Evolutionary conservation across 2,113 vertebrate genomes (phyloP), one percentile per base, ranked within the genome.

Genomic region (Scytalopus superciliaris): DNA sequence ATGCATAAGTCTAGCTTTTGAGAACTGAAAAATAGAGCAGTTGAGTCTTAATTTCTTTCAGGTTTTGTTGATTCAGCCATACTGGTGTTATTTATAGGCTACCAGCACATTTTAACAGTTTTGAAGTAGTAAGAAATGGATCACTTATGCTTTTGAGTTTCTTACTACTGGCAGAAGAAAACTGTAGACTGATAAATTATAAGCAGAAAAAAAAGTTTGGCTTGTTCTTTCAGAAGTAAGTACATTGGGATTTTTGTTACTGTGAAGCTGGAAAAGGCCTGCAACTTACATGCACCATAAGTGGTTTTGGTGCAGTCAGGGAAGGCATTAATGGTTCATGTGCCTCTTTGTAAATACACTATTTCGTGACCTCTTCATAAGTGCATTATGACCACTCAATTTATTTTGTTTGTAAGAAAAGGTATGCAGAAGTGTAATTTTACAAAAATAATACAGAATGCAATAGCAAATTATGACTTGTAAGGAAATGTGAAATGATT

Each of bases 141-240:
- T 60, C 37, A 39, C 6, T 74, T 95, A 56, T 1, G 7, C 23
- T 94, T 74, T 94, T 52, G 84, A 66, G 53, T 95, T 85, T 88
- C 68, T 92, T 91, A 76, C 44, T 94, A 33, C 13, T 92, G 85
- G 55, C 62, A 89, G 31, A 90, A 69, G 66, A 93, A 96, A 94
- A 75, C 66, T 84, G 56, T 95, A 68, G 74, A n/a, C 59, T 73
- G 66, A 49, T 88, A 88, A 67, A 79, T 63, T 62, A 23, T 33
- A 47, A 87, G 42, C 76, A 87, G 53, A 49, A 84, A 33, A 82
- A 94, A 60, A 22, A 67, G 24, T 35, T 94, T 94, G 60, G 30
- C 47, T 81, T 91, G 49, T 70, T 93, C 42, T 77, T 88, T 87
- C 50, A 86, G 27, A 77, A 80, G 22, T 75, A 62, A 35, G 27